phyloP scores from a whole-genome alignment of 2,797 vertebrate genomes.

The Podarcis lilfordi region DNA sequence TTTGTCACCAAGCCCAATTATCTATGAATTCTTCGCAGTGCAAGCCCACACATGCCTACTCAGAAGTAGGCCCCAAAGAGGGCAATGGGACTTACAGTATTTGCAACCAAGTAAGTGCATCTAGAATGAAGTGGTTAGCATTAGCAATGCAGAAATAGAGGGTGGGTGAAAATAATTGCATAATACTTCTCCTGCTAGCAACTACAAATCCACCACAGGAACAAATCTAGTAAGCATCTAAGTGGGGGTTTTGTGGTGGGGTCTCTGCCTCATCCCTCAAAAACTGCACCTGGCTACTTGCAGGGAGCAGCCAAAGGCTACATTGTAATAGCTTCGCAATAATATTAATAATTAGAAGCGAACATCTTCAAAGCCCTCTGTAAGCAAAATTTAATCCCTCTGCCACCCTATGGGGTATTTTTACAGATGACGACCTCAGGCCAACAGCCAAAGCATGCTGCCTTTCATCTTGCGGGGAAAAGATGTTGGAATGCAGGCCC shows the following conservation, averaged over 20 bases:
- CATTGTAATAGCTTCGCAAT: constrained; percentile 39
- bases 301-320: constrained; percentile 45
- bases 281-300: not conserved
- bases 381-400: constrained; percentile 50
- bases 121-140: not conserved
- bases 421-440: constrained; percentile 52
- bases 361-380: constrained; percentile 57
- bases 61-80: not conserved
- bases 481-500: not conserved
- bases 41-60: not conserved
- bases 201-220: not conserved
- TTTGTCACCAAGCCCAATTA: too few species aligned
- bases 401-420: constrained; percentile 63
- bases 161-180: not conserved
- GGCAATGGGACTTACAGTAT: not conserved
- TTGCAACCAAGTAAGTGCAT: not conserved
- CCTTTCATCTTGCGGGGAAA: not conserved
- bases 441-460: not conserved
- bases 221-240: not conserved
- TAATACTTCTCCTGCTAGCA: not conserved
- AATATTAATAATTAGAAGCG: constrained; percentile 42
- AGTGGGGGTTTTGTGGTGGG: not conserved
- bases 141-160: too few species aligned
- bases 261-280: rapidly evolving
- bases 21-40: too few species aligned